A percentile compares a stretch with the other conserved stretches of the same genome.
These are phyloP conservation scores for Pogonophryne albipinna DNA, from an alignment of 2,797 vertebrate genomes.

Conservation along the genomic window DNA sequence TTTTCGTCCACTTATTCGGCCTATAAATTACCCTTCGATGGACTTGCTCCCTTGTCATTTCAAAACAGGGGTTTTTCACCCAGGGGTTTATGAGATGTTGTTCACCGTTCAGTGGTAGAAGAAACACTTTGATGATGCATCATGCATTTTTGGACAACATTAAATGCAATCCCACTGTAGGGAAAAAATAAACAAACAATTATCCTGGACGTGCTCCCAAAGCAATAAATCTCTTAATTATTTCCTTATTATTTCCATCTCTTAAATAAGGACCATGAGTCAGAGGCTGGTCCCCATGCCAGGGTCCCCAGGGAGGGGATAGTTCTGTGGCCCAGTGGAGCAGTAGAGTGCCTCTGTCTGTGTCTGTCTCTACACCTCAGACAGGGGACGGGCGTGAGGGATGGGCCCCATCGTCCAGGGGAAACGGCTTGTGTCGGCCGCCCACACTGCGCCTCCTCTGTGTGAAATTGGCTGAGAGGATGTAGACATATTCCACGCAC, in stretches of 20 bases:
- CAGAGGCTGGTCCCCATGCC: slow-evolving; percentile 54
- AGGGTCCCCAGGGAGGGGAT: slow-evolving; percentile 66
- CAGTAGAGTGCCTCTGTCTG: slow-evolving; percentile 80
- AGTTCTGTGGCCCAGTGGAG: slow-evolving; percentile 81
- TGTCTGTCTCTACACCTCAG: slow-evolving; percentile 74
- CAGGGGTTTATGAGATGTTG: slow-evolving; percentile 31
- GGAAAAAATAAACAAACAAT: slow-evolving; percentile 26
- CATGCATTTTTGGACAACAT: not conserved
- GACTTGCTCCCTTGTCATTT: slow-evolving; percentile 63
- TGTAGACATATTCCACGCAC: slow-evolving; percentile 90
- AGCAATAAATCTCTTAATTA: slow-evolving; percentile 41
- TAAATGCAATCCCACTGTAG: not conserved
- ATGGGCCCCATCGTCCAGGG: slow-evolving; percentile 82
- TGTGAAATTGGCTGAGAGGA: slow-evolving; percentile 90
- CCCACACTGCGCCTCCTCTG: slow-evolving; percentile 85
- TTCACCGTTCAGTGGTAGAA: slow-evolving; percentile 9
- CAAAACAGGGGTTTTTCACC: slow-evolving; percentile 46
- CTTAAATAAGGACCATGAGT: slow-evolving; percentile 51
- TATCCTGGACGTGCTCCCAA: slow-evolving; percentile 15
- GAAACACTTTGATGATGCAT: not conserved
- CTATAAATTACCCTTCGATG: slow-evolving; percentile 79
- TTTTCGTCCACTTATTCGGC: slow-evolving; percentile 77
- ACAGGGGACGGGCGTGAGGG: slow-evolving; percentile 80
- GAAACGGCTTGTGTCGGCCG: slow-evolving; percentile 85
- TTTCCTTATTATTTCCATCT: slow-evolving; percentile 42